Evolutionary conservation across 1,140 invertebrate species (phyloP), one percentile per base, ranked within the genome.

Genomic region (Lasaia peninsularis): DNA sequence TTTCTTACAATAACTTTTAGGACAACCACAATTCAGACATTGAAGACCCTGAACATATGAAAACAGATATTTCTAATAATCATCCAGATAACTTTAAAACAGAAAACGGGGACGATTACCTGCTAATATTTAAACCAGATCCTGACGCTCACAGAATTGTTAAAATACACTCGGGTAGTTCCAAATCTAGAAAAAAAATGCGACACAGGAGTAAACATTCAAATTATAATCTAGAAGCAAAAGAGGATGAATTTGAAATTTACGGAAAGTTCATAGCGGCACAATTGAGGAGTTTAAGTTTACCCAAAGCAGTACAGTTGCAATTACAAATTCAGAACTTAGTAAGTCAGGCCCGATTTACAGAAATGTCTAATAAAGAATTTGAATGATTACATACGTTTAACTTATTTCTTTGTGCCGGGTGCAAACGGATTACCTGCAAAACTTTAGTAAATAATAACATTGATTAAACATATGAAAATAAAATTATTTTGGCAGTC

Each of bases 191-290:
- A 20, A 44, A 20, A 10, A 10, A 11, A 8, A 6, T 35, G 12
- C 35, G 10, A 3, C 16, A 44, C 10, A 6, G 18, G 18, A 16
- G 9, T 2, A 16, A 40, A 16, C 10, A 44, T 44, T 10, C 9
- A 60, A 64, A 69, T 33, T 52, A 63, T 9, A 55, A 33, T 28
- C 35, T 56, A 32, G 50, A 61, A 40, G 9, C 31, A 0, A 75
- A 67, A 62, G 81, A 85, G 12, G 82, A 86, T 71, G 82, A 86
- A 44, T 86, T 86, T 77, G 82, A 83, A 65, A 76, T 83, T n/a
- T 86, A 81, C 65, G 80, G 82, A 0, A 80, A 81, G 49, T 80
- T 79, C 16, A 76, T 86, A 51, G 81, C 81, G 10, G 66, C 77
- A 24, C 80, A 83, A 28, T 61, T 85, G n/a, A 71, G 80, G 14